Evolutionary conservation across 2,888 invertebrate genomes (phyloP).

Genomic region (Eupithecia inturbata): DNA sequence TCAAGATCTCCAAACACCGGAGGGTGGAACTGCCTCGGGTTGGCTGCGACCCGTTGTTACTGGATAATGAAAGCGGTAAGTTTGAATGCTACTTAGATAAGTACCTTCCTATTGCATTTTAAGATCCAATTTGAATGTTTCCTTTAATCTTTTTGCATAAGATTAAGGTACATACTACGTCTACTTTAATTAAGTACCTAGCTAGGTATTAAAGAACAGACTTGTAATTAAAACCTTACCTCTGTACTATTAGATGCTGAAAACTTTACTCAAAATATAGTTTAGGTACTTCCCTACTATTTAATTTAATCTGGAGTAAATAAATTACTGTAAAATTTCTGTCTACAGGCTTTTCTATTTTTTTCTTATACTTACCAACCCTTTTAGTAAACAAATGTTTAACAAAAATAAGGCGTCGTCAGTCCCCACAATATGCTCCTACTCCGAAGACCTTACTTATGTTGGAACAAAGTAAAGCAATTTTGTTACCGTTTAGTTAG

Average conservation of each 20-base stretch:
- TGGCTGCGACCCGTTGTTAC: constrained; percentile 66
- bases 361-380: not conserved
- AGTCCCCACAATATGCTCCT: not conserved
- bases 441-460: not conserved
- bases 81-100: constrained; percentile 29
- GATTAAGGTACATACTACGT: not conserved
- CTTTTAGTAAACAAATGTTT: not conserved
- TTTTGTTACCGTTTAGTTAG: constrained; percentile 51
- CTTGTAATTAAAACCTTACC: not conserved
- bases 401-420: not conserved
- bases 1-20: constrained; percentile 85
- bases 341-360: too few species aligned
- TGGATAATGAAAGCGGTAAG: constrained; percentile 74
- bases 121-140: not conserved
- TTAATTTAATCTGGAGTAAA: not conserved
- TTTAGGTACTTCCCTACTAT: not conserved
- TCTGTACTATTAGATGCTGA: not conserved
- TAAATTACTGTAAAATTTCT: too few species aligned
- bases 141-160: not conserved
- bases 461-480: constrained; percentile 30
- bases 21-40: constrained; percentile 85
- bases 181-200: not conserved
- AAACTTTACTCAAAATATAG: not conserved
- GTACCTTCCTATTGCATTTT: not conserved
- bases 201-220: not conserved